Conservation (phyloP, 1,140 invertebrate genomes). For the Diachasmimorpha longicaudata region DNA sequence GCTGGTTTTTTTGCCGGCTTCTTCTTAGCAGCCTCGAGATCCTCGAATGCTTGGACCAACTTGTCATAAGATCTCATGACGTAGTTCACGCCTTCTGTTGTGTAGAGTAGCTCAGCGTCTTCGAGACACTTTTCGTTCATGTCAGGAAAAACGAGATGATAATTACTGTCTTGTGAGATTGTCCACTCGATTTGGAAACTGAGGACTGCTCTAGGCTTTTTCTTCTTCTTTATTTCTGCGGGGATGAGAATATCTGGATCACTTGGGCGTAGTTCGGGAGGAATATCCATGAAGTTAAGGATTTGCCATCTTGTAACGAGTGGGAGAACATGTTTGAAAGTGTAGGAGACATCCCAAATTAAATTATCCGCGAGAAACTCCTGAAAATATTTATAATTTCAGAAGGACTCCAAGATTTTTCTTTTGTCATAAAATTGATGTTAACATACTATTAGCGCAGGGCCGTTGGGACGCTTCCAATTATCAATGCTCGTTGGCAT, state of each 20-base stretch:
- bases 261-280: conserved; percentile 29
- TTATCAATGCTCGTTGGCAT: conserved; percentile 60
- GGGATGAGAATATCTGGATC: conserved; percentile 54
- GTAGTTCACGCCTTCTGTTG: conserved; percentile 72
- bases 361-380: conserved; percentile 71
- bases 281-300: conserved; percentile 50
- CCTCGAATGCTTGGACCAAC: conserved; percentile 68
- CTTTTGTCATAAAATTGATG: background rate
- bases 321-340: conserved; percentile 79
- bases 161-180: conserved; percentile 57
- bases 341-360: conserved; percentile 77
- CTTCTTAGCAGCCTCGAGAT: conserved; percentile 55
- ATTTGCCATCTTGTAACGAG: conserved; percentile 77
- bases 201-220: conserved; percentile 68
- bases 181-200: conserved; percentile 77
- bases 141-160: conserved; percentile 65
- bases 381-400: conserved; percentile 48
- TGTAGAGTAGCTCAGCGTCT: conserved; percentile 58
- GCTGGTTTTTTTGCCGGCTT: conserved; percentile 59
- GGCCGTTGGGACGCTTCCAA: conserved; percentile 73
- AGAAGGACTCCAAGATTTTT: too few species aligned
- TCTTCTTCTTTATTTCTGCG: conserved; percentile 66
- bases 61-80: conserved; percentile 72
- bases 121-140: conserved; percentile 38
- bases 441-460: conserved; percentile 68